Evolutionary conservation across 2,888 invertebrate species (phyloP).

Genomic region (Noctua comes): DNA sequence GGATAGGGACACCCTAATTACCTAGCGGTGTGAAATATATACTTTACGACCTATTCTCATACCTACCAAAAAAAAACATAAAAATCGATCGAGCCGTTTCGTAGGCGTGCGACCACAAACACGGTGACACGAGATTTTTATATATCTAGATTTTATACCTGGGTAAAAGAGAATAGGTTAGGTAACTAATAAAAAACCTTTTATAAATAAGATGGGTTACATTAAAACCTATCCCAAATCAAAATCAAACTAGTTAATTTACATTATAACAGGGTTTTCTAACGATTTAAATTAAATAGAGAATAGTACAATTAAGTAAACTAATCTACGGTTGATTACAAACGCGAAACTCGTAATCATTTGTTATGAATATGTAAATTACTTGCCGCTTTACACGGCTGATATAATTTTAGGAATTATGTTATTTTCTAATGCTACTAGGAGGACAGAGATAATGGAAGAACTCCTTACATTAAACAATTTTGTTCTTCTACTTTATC

Average conservation of each 20-base stretch:
- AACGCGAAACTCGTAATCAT: constrained; percentile 14
- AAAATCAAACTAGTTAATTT: not conserved
- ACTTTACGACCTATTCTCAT: too few relatives aligned
- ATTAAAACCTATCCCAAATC: not conserved
- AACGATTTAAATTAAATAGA: constrained; percentile 21
- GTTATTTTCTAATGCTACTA: not conserved
- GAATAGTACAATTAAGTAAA: not conserved
- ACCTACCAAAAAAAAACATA: too few relatives aligned
- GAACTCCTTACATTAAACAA: not conserved
- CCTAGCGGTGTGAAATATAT: too few relatives aligned
- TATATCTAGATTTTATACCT: too few relatives aligned
- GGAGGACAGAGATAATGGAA: not conserved
- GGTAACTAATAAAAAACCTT: not conserved
- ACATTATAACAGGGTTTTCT: not conserved
- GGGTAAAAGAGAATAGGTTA: not conserved
- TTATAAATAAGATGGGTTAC: not conserved
- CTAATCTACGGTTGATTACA: constrained; percentile 31
- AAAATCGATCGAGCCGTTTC: too few relatives aligned
- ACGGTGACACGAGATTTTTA: too few relatives aligned
- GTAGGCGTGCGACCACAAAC: too few relatives aligned
- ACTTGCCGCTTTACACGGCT: constrained; percentile 4
- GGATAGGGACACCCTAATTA: too few relatives aligned
- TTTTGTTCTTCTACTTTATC: not conserved
- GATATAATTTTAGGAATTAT: constrained; percentile 19
- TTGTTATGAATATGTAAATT: constrained; percentile 41